phyloP scores from a whole-genome alignment of 1,140 invertebrate species.

The Brachionus sp. region DNA sequence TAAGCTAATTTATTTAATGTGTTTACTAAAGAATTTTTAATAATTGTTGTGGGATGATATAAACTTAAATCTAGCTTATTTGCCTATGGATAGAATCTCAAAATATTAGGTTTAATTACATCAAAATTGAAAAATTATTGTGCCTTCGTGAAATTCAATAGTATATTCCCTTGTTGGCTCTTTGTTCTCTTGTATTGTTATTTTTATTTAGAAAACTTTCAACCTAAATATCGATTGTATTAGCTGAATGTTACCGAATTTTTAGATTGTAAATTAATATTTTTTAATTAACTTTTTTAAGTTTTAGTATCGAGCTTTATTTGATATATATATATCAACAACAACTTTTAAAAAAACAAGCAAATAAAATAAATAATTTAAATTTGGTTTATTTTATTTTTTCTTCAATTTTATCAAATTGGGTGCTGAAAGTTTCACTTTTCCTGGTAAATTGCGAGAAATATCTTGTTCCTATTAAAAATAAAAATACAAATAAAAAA shows the following conservation, averaged over 20 bases:
- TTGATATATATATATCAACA: not conserved
- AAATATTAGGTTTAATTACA: slow-evolving; percentile 21
- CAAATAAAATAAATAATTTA: not conserved
- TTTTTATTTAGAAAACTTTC: not conserved
- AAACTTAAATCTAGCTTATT: not conserved
- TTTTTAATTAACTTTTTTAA: slow-evolving; percentile 25
- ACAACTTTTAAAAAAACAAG: not conserved
- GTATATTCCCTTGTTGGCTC: not conserved
- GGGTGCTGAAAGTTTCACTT: slow-evolving; percentile 79
- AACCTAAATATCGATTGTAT: not conserved
- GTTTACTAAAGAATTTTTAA: not conserved
- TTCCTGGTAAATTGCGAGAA: slow-evolving; percentile 91
- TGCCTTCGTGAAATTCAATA: not conserved
- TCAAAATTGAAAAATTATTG: not conserved
- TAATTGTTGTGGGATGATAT: not conserved
- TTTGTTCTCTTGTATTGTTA: not conserved
- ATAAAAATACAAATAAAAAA: not conserved
- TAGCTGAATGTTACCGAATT: not conserved
- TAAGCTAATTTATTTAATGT: not conserved
- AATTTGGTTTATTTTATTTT: slow-evolving; percentile 48
- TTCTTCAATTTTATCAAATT: slow-evolving; percentile 55
- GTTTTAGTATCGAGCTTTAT: not conserved
- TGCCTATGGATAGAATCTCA: not conserved
- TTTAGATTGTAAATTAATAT: slow-evolving; percentile 18
- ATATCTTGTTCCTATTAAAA: slow-evolving; percentile 72